phyloP scores from a whole-genome alignment of 2,113 vertebrate species.

The Platycercus adscitus region DNA sequence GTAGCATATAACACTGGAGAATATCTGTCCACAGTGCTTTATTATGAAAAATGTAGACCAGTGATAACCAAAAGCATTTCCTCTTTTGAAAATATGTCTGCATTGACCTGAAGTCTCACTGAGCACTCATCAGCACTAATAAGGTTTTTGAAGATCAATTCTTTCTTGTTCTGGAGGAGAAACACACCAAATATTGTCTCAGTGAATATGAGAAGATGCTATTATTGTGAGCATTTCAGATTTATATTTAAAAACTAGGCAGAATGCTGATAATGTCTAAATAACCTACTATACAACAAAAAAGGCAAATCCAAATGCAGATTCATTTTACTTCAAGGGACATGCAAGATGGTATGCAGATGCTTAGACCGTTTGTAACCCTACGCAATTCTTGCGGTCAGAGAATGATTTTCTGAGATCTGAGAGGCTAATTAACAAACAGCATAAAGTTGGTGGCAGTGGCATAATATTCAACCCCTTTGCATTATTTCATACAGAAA shows the following conservation, averaged over 20 bases:
- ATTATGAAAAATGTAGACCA: neutral
- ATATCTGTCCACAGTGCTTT: neutral
- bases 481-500: neutral
- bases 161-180: neutral
- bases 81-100: neutral
- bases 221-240: neutral
- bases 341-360: neutral
- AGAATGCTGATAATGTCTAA: neutral
- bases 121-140: neutral
- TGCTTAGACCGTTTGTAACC: neutral
- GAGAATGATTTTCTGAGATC: neutral
- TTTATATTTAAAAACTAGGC: neutral
- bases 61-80: neutral
- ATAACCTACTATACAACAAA: neutral
- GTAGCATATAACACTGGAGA: neutral
- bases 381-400: neutral
- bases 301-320: neutral
- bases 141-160: neutral
- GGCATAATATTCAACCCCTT: neutral
- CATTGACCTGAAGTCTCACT: neutral
- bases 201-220: rapidly evolving
- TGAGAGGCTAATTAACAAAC: neutral
- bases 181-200: neutral
- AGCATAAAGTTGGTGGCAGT: neutral
- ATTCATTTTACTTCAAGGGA: neutral